These are phyloP conservation scores for Synchiropus splendidus DNA, from an alignment of 2,113 vertebrate species.

Conservation along the genomic window DNA sequence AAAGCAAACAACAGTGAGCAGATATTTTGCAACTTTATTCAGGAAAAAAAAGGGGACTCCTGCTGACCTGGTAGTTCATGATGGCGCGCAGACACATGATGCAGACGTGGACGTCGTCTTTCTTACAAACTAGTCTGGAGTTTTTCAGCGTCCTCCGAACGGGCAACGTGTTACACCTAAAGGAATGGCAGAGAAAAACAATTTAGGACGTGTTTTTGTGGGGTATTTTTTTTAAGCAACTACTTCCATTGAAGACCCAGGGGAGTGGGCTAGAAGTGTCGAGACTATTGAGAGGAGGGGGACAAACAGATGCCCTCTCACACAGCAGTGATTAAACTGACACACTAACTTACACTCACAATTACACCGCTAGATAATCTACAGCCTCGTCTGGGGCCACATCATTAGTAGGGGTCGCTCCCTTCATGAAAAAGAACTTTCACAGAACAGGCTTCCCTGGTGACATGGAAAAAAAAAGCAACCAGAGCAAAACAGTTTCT, in stretches of 20 bases:
- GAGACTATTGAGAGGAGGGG: too few relatives aligned
- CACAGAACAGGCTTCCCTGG: conserved; percentile 19
- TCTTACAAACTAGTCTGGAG: conserved; percentile 89
- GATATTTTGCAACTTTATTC: neutral
- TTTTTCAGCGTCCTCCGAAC: conserved; percentile 90
- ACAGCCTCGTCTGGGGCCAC: conserved; percentile 20
- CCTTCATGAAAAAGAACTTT: conserved; percentile 44
- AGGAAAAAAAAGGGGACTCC: neutral
- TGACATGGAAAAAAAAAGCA: conserved; percentile 10
- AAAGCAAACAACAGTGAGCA: conserved; percentile 53
- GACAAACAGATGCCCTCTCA: conserved; percentile 12
- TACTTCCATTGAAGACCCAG: neutral
- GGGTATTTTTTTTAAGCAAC: neutral
- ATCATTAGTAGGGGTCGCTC: conserved; percentile 15
- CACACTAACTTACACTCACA: conserved; percentile 28
- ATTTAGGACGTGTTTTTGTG: too few relatives aligned
- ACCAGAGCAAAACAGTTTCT: conserved; percentile 18
- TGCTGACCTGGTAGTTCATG: conserved; percentile 94
- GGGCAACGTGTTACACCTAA: conserved; percentile 83
- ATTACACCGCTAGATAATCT: conserved; percentile 37
- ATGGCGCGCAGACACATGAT: conserved; percentile 94
- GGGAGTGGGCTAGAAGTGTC: neutral
- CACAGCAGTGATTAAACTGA: conserved; percentile 37
- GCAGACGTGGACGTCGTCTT: conserved; percentile 94
- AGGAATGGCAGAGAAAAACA: neutral